These are phyloP conservation scores for Drosophila koepferae DNA, from an alignment of 2,888 invertebrate species.

Conservation along the genomic window DNA sequence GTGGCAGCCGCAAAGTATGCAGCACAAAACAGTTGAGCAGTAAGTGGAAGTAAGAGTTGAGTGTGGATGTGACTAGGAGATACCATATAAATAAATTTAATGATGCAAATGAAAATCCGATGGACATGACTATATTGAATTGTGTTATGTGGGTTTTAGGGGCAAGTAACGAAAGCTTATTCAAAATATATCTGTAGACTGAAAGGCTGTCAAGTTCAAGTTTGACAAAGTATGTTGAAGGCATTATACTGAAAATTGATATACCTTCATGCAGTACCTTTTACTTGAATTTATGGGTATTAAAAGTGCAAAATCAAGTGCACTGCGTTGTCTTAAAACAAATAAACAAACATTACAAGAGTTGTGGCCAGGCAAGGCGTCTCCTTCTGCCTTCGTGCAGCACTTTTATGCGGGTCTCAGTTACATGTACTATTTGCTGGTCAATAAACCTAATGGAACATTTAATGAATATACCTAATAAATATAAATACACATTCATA, in stretches of 20 bases:
- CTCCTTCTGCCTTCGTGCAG: background rate
- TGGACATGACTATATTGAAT: no score
- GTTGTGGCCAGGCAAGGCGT: slow-evolving; percentile 1
- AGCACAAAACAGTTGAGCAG: slow-evolving; percentile 49
- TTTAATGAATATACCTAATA: background rate
- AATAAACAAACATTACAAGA: slow-evolving; percentile 19
- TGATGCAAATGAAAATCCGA: no score
- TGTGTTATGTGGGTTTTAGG: no score
- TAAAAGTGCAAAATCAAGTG: background rate
- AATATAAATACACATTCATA: no score
- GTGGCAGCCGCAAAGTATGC: slow-evolving; percentile 76
- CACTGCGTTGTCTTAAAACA: slow-evolving; percentile 2
- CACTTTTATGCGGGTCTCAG: slow-evolving; percentile 51
- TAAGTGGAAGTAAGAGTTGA: background rate
- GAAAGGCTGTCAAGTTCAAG: no score
- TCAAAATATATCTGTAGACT: no score
- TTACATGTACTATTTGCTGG: slow-evolving; percentile 35
- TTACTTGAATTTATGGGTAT: background rate
- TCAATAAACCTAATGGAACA: background rate
- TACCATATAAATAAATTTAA: background rate
- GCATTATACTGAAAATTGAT: background rate
- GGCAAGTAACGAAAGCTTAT: no score
- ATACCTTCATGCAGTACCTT: background rate
- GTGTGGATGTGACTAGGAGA: background rate
- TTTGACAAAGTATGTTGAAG: no score